phyloP scores from a whole-genome alignment of 2,888 invertebrate species.

The Kryphioiulus occultus region DNA sequence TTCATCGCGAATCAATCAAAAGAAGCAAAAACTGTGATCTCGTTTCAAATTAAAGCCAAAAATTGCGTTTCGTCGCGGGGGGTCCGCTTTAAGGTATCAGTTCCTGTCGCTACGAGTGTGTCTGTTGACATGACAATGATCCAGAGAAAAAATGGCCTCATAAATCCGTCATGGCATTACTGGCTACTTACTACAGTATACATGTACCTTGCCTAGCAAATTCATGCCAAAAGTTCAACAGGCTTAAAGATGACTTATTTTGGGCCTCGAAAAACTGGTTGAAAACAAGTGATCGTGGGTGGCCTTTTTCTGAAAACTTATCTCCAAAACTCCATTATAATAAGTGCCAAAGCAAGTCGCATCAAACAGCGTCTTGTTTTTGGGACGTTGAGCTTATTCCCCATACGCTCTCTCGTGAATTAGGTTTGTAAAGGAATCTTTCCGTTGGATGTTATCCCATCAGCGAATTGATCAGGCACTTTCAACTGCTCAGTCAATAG shows the following conservation, averaged over 20 bases:
- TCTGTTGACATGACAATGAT: not conserved
- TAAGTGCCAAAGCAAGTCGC: not conserved
- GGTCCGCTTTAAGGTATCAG: too few relatives aligned
- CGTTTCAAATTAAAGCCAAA: not conserved
- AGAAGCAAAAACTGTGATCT: not conserved
- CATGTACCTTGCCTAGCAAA: too few relatives aligned
- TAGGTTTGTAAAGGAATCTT: slow-evolving; percentile 45
- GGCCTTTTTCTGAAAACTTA: not conserved
- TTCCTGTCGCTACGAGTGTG: too few relatives aligned
- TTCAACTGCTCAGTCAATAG: not conserved
- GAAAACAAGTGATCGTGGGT: not conserved
- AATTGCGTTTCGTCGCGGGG: too few relatives aligned
- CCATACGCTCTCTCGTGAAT: not conserved
- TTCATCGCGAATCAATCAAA: not conserved
- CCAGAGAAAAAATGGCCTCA: not conserved
- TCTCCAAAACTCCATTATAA: slow-evolving; percentile 12
- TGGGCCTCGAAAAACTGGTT: not conserved
- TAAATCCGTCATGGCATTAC: not conserved
- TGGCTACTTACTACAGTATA: not conserved
- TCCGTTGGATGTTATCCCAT: slow-evolving; percentile 47
- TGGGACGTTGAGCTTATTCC: not conserved
- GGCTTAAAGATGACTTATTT: not conserved
- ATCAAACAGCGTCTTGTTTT: not conserved
- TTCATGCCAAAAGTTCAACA: not conserved
- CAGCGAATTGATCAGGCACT: slow-evolving; percentile 27